phyloP scores from a whole-genome alignment of 35 echinoderm and acorn worm genomes.

The Apostichopus parvimensis region DNA sequence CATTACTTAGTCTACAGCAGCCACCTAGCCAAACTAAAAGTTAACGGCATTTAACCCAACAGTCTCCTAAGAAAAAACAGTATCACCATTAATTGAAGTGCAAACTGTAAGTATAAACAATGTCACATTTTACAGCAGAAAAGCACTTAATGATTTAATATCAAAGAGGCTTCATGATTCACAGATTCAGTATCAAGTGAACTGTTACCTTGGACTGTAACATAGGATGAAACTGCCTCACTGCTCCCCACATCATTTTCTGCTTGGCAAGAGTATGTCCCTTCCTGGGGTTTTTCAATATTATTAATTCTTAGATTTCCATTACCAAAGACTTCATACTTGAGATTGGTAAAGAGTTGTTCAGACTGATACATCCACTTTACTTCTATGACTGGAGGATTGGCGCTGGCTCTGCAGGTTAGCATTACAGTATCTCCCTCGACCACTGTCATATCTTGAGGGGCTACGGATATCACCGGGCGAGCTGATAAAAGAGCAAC shows the following conservation, averaged over 20 bases:
- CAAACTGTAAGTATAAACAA: too few species aligned
- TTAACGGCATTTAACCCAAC: too few species aligned
- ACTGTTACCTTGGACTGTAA: slow-evolving; percentile 62
- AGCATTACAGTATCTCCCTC: slow-evolving; percentile 60
- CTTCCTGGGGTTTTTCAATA: slow-evolving; percentile 75
- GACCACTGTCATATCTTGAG: slow-evolving; percentile 51
- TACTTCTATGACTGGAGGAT: slow-evolving; percentile 49
- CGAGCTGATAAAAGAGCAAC: background rate
- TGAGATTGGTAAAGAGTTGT: slow-evolving; percentile 52
- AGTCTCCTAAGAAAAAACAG: too few species aligned
- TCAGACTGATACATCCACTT: slow-evolving; percentile 62
- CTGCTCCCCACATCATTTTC: slow-evolving; percentile 59
- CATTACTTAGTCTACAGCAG: too few species aligned
- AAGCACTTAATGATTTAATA: too few species aligned
- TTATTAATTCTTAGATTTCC: slow-evolving; percentile 79
- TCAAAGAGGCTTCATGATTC: too few species aligned
- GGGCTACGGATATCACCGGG: slow-evolving; percentile 47
- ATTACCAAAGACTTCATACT: slow-evolving; percentile 75
- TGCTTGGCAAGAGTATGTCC: slow-evolving; percentile 74
- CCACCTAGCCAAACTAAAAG: too few species aligned
- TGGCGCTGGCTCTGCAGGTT: slow-evolving; percentile 61
- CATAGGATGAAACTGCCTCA: slow-evolving; percentile 14
- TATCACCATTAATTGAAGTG: too few species aligned
- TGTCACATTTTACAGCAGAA: too few species aligned
- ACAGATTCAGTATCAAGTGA: too few species aligned